Percentiles rank a stretch among this genome's conserved stretches.
These are phyloP conservation scores for Buathra laborator DNA, from an alignment of 2,888 invertebrate species.

Conservation along the genomic window DNA sequence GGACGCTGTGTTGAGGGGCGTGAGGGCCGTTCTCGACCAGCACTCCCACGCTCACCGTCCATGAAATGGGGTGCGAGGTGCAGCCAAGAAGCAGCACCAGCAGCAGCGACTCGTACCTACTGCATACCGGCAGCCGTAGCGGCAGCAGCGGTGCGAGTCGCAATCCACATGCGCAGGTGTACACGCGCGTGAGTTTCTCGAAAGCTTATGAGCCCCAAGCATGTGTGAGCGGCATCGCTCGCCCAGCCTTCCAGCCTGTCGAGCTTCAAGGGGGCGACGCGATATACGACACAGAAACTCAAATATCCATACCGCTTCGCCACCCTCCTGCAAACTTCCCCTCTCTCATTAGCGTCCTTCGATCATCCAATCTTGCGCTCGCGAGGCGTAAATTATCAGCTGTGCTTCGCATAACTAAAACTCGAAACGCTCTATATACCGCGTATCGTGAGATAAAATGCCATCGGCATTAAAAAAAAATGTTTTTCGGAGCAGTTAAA, in stretches of 20 bases:
- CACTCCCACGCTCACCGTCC: conserved; percentile 83
- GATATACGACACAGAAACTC: conserved; percentile 42
- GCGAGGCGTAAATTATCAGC: conserved; percentile 60
- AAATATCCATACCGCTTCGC: conserved; percentile 31
- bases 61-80: conserved; percentile 82
- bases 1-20: conserved; percentile 69
- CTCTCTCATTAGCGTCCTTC: conserved; percentile 46
- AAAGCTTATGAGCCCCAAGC: conserved; percentile 46
- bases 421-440: background rate
- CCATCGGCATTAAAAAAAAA: background rate
- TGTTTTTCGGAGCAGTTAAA: background rate
- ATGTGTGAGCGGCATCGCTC: conserved; percentile 45
- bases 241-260: conserved; percentile 42
- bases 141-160: conserved; percentile 55
- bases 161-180: conserved; percentile 60
- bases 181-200: conserved; percentile 56
- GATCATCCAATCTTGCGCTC: conserved; percentile 15
- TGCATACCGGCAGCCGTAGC: conserved; percentile 33
- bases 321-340: conserved; percentile 34
- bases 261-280: conserved; percentile 49
- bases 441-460: background rate
- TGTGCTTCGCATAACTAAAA: conserved; percentile 27
- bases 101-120: conserved; percentile 36
- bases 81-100: conserved; percentile 68
- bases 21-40: conserved; percentile 81